phyloP scores from a whole-genome alignment of 2,113 vertebrate genomes.

The Anser cygnoides region DNA sequence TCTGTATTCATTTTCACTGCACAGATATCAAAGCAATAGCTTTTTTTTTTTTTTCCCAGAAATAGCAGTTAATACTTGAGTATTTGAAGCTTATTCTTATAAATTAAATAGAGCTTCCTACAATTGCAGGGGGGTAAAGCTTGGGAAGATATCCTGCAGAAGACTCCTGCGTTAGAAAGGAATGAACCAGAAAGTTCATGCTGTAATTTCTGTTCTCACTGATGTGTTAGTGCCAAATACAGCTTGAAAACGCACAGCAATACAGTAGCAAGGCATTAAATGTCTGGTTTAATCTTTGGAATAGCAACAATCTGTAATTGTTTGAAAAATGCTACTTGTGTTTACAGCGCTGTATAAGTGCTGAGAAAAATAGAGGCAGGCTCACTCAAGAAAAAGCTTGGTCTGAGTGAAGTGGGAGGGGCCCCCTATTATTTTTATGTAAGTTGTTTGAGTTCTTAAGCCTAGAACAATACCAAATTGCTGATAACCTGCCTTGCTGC shows the following conservation, averaged over 20 bases:
- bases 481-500: not conserved
- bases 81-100: not conserved
- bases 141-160: not conserved
- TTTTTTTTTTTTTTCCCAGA: not conserved
- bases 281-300: not conserved
- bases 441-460: not conserved
- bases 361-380: not conserved
- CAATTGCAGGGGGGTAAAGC: not conserved
- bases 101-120: not conserved
- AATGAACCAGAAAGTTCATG: constrained; percentile 1
- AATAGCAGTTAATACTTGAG: not conserved
- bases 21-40: not conserved
- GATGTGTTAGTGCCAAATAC: not conserved
- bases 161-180: not conserved
- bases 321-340: not conserved
- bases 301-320: not conserved
- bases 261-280: not conserved
- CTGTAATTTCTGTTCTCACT: constrained; percentile 9
- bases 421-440: not conserved
- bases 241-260: not conserved
- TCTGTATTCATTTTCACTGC: not conserved
- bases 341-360: not conserved
- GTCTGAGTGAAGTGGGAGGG: not conserved
- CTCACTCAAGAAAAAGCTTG: not conserved
- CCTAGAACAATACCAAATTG: not conserved